A percentile compares a stretch with the other conserved stretches of the same genome.
Conservation (phyloP, 2,888 invertebrate species). For the Trilocha varians region DNA sequence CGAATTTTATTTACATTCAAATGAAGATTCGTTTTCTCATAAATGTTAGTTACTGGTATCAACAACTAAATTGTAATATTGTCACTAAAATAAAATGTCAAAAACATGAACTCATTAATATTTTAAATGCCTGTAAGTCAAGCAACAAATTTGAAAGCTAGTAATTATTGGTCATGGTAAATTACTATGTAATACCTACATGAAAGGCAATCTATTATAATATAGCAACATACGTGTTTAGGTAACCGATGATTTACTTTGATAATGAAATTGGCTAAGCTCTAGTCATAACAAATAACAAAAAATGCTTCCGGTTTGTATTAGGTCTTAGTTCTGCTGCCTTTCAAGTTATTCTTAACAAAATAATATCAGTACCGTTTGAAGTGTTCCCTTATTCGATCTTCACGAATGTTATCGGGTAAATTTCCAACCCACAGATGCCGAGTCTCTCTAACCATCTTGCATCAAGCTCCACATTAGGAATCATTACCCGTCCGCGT, state of each 20-base stretch:
- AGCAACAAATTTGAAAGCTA: not conserved
- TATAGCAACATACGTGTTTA: not conserved
- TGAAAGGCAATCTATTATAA: not conserved
- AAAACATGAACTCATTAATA: not conserved
- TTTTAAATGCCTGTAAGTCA: not conserved
- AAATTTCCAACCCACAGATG: conserved; percentile 99
- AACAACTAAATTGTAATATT: too few relatives aligned
- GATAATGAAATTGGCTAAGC: conserved; percentile 8
- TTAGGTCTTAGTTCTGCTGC: not conserved
- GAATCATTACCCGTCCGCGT: conserved; percentile 79
- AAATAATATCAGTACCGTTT: conserved; percentile 80
- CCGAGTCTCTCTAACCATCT: conserved; percentile 99
- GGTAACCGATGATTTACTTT: conserved; percentile 3
- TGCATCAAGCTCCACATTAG: conserved; percentile 95
- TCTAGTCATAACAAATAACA: conserved; percentile 4
- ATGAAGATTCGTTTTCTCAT: too few relatives aligned
- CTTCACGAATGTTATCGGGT: conserved; percentile 99
- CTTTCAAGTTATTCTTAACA: not conserved
- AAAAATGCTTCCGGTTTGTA: not conserved
- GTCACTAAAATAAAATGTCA: too few relatives aligned
- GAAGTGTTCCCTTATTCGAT: conserved; percentile 97
- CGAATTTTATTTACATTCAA: too few relatives aligned
- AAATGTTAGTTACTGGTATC: too few relatives aligned
- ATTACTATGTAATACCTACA: too few relatives aligned
- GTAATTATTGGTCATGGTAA: too few relatives aligned